Evolutionary conservation across 2,113 vertebrate species (phyloP).

Genomic region (Hylia prasina): DNA sequence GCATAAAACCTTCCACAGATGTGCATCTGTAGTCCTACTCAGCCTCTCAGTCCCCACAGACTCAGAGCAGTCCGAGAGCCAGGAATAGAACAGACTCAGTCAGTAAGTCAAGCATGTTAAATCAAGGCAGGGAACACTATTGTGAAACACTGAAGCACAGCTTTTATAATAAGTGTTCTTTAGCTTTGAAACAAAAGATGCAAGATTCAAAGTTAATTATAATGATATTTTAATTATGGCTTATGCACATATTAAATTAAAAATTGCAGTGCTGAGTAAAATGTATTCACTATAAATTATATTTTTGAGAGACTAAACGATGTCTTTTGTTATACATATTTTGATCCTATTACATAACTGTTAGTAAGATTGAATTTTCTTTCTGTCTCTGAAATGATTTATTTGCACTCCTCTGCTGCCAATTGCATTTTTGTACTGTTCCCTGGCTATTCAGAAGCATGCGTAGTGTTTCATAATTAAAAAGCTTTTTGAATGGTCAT

Average conservation of each 20-base stretch:
- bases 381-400: constrained; percentile 37
- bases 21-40: constrained; percentile 69
- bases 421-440: constrained; percentile 12
- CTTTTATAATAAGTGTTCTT: constrained; percentile 35
- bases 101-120: constrained; percentile 65
- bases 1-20: constrained; percentile 65
- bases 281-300: not conserved
- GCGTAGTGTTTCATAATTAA: constrained; percentile 33
- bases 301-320: not conserved
- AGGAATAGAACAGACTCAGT: constrained; percentile 70
- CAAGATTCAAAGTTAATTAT: constrained; percentile 37
- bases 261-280: constrained; percentile 26
- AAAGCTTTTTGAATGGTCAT: constrained; percentile 23
- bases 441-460: constrained; percentile 17
- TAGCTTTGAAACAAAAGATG: constrained; percentile 60
- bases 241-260: constrained; percentile 2
- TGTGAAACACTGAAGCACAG: constrained; percentile 36
- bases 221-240: constrained; percentile 45
- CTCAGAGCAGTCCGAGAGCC: constrained; percentile 40
- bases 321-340: constrained; percentile 18
- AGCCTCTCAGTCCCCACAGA: constrained; percentile 58
- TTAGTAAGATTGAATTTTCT: constrained; percentile 17
- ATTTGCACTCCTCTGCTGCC: not conserved
- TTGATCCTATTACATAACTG: constrained; percentile 21
- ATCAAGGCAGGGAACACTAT: constrained; percentile 50